Conservation (phyloP, 2,797 vertebrate genomes). For the Diglossa cyanea region DNA sequence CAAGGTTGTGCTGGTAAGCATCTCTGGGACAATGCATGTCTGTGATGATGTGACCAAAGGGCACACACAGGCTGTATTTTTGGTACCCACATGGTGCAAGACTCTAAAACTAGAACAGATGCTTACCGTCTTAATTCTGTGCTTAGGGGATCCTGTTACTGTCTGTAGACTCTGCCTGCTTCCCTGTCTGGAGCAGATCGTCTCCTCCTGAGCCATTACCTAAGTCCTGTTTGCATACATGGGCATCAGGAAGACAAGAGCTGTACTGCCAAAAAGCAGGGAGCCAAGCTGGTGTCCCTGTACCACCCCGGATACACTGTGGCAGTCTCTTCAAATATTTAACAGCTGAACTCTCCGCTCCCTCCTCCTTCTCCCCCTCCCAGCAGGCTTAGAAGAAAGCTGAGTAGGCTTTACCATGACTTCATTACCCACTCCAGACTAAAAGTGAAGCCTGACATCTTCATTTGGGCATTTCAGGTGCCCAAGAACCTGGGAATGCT, state of each 20-base stretch:
- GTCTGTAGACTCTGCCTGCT: slow-evolving; percentile 29
- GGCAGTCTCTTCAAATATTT: not conserved
- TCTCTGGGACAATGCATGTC: not conserved
- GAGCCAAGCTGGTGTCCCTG: slow-evolving; percentile 16
- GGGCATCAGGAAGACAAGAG: not conserved
- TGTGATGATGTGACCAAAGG: slow-evolving; percentile 10
- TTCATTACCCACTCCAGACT: not conserved
- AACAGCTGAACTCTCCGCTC: slow-evolving; percentile 29
- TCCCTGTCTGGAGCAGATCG: not conserved
- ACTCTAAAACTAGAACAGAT: slow-evolving; percentile 45
- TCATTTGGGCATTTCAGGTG: not conserved
- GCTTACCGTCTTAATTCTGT: not conserved
- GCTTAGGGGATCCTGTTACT: slow-evolving; percentile 41
- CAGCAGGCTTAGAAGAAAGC: not conserved
- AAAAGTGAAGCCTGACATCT: not conserved
- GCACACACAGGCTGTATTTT: slow-evolving; percentile 40
- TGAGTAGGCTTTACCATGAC: not conserved
- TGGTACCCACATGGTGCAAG: slow-evolving; percentile 16
- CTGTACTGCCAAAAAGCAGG: not conserved
- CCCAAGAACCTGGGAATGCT: not conserved
- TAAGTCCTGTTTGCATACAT: not conserved
- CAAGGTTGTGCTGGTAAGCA: slow-evolving; percentile 40
- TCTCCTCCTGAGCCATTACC: not conserved
- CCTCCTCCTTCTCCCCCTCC: not conserved
- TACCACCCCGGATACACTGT: not conserved